Evolutionary conservation across 2,797 vertebrate species (phyloP).

Genomic region (Lerista edwardsae): DNA sequence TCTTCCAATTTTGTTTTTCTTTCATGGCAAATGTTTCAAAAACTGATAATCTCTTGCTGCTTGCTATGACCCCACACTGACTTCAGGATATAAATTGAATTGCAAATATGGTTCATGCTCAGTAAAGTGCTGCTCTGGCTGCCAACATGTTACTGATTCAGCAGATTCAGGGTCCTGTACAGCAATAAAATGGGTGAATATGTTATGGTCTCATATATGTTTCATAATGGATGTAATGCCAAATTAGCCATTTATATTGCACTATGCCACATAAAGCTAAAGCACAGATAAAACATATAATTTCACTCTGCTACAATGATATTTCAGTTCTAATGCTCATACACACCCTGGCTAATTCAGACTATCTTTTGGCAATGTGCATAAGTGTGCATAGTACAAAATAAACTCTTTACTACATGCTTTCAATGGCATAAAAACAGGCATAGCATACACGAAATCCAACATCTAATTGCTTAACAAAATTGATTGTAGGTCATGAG

Average conservation of each 20-base stretch:
- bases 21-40: conserved; percentile 19
- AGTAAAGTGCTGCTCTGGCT: conserved; percentile 18
- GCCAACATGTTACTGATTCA: not conserved
- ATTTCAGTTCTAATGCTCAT: not conserved
- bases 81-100: conserved; percentile 30
- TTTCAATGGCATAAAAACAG: not conserved
- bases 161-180: conserved; percentile 11
- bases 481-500: not conserved
- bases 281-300: not conserved
- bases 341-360: not conserved
- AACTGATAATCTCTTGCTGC: conserved; percentile 24
- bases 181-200: not conserved
- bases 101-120: conserved; percentile 23
- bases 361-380: not conserved
- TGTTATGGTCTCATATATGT: conserved; percentile 16
- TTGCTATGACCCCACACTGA: conserved; percentile 33
- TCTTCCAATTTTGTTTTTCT: not conserved
- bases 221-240: conserved; percentile 11
- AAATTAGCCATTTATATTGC: conserved; percentile 4
- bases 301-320: not conserved
- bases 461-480: not conserved
- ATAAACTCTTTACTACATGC: not conserved
- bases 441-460: not conserved
- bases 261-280: conserved; percentile 5
- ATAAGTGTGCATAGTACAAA: not conserved